phyloP scores from a whole-genome alignment of 2,888 invertebrate species.

The Mythimna albipuncta region DNA sequence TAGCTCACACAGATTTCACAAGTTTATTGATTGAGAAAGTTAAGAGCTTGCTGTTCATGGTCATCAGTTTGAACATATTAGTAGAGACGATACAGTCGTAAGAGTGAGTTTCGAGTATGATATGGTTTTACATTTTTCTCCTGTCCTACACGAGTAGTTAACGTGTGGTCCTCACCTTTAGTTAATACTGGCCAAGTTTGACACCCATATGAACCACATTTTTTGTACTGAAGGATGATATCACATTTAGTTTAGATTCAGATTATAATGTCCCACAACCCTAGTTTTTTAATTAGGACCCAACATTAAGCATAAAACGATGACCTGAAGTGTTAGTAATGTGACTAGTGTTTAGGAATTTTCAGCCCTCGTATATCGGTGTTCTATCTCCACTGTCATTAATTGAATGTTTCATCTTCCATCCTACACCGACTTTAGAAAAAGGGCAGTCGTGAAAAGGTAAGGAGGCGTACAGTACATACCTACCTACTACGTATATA shows the following conservation, averaged over 20 bases:
- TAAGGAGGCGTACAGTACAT: conserved; percentile 89
- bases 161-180: conserved; percentile 49
- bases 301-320: conserved; percentile 27
- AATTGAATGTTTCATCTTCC: conserved; percentile 90
- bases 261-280: conserved; percentile 18
- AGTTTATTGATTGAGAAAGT: not conserved
- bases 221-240: conserved; percentile 24
- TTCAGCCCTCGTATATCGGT: conserved; percentile 73
- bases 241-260: conserved; percentile 32
- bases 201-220: conserved; percentile 17
- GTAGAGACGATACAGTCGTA: not conserved
- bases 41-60: not conserved
- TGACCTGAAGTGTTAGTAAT: conserved; percentile 51
- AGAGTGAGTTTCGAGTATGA: not conserved
- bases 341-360: conserved; percentile 60
- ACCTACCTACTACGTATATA: conserved; percentile 63
- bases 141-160: conserved; percentile 38
- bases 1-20: conserved; percentile 2
- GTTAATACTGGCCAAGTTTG: conserved; percentile 33
- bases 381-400: conserved; percentile 86
- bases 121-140: conserved; percentile 17
- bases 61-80: conserved; percentile 7
- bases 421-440: conserved; percentile 92
- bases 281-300: conserved; percentile 45
- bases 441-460: conserved; percentile 97